Conservation (phyloP, 2,797 vertebrate species). For the Notamacropus eugenii region DNA sequence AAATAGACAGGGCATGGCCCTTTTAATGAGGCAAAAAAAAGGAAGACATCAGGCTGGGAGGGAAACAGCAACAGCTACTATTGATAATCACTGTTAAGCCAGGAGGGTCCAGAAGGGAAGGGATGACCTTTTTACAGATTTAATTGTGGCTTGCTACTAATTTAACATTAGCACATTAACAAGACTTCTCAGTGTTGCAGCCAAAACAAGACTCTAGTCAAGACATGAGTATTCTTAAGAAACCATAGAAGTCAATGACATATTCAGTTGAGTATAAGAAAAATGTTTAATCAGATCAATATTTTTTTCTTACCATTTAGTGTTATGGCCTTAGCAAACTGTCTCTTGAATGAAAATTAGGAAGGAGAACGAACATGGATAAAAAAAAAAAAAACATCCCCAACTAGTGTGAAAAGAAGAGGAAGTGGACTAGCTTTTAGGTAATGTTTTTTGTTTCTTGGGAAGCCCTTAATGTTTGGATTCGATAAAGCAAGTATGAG, state of each 20-base stretch:
- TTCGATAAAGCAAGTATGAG: background rate
- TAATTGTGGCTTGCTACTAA: slow-evolving; percentile 23
- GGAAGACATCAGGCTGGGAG: too few species aligned
- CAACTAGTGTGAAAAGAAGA: background rate
- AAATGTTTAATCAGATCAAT: slow-evolving; percentile 11
- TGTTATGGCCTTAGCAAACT: slow-evolving; percentile 42
- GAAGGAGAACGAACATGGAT: background rate
- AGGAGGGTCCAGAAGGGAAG: background rate
- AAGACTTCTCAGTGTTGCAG: slow-evolving; percentile 44
- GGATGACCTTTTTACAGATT: slow-evolving; percentile 46
- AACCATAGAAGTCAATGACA: background rate
- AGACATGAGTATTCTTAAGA: slow-evolving; percentile 49
- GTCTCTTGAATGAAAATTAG: background rate
- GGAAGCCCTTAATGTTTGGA: background rate
- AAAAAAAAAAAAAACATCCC: background rate
- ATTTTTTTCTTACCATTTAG: slow-evolving; percentile 32
- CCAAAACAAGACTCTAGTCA: slow-evolving; percentile 13
- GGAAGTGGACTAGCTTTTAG: background rate
- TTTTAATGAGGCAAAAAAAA: too few species aligned
- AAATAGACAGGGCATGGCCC: too few species aligned
- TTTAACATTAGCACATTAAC: slow-evolving; percentile 34
- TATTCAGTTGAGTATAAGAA: slow-evolving; percentile 45
- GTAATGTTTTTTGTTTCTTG: background rate
- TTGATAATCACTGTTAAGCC: too few species aligned
- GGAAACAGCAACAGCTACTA: too few species aligned